phyloP scores from a whole-genome alignment of 2,797 vertebrate genomes.

The Sebastes hopkinsi region DNA sequence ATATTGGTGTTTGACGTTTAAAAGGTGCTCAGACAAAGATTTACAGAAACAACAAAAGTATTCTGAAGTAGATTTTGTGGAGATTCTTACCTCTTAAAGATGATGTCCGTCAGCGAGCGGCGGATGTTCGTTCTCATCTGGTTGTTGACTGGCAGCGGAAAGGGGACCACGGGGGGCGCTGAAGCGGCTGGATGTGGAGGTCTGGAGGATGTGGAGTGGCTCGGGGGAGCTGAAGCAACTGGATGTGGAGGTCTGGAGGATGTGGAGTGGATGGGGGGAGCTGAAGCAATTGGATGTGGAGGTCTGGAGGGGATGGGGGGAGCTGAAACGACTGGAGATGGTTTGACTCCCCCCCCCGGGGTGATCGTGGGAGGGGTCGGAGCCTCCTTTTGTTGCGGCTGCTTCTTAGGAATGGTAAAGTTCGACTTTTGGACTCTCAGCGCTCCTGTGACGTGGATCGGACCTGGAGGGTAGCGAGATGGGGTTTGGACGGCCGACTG shows the following conservation, averaged over 20 bases:
- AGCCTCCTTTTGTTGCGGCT: slow-evolving; percentile 74
- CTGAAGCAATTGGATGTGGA: slow-evolving; percentile 57
- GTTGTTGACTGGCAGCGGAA: slow-evolving; percentile 89
- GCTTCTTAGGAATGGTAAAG: slow-evolving; percentile 88
- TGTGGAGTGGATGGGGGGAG: background rate
- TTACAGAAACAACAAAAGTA: background rate
- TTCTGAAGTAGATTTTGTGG: background rate
- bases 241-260: slow-evolving; percentile 69
- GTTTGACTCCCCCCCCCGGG: slow-evolving; percentile 59
- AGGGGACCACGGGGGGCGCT: slow-evolving; percentile 49
- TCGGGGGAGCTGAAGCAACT: slow-evolving; percentile 53
- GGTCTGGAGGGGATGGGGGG: slow-evolving; percentile 66
- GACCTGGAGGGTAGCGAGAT: slow-evolving; percentile 65
- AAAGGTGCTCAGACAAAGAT: background rate
- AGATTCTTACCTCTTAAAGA: slow-evolving; percentile 92
- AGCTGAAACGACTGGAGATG: slow-evolving; percentile 55
- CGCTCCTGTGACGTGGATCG: slow-evolving; percentile 82
- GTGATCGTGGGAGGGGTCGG: slow-evolving; percentile 34
- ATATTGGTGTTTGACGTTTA: too few species aligned
- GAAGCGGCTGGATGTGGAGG: slow-evolving; percentile 65
- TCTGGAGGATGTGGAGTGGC: slow-evolving; percentile 69
- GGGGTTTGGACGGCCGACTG: slow-evolving; percentile 52
- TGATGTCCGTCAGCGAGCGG: slow-evolving; percentile 95
- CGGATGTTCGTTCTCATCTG: slow-evolving; percentile 98
- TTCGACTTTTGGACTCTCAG: slow-evolving; percentile 81